Base-by-base conservation (phyloP, 2,113 vertebrate genomes). In the Ictalurus furcatus region DNA sequence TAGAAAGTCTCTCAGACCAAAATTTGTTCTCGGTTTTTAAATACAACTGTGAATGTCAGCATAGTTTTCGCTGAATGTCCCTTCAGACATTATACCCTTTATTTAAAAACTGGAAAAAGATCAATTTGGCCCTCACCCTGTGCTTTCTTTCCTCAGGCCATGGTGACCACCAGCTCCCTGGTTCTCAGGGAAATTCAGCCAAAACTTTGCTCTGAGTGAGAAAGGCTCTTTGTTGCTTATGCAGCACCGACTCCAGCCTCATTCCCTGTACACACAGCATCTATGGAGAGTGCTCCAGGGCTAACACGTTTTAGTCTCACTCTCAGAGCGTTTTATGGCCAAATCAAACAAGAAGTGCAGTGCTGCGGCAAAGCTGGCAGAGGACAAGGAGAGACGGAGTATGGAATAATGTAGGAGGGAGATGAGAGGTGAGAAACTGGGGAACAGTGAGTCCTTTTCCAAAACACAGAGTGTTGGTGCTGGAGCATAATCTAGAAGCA, bases 91-190 rank as follows among this genome's bases (percentile, higher is more conserved):
- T 56, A 81, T 58, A 87, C 19, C 79, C 90, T 87, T 86, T 90
- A 90, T 89, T 88, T 90, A 63, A 88, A 63, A 89, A 79, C 82
- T 90, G 86, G 82, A 85, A 85, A 90, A 89, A 87, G 88, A 65
- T 91, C 91, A 91, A 90, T 92, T 91, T 91, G 48, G 83, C 87
- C 81, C 78, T n/a, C 17, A 84, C 58, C 69, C 87, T 61, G 17
- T 76, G 85, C 76, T 92, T 88, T 91, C 81, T 82, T 90, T 89
- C 89, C 69, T 63, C 87, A 90, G 87, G 88, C 58, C 80, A 86
- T 90, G 85, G 79, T 88, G 88, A 86, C 84, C 59, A 88, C 86
- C 83, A 85, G 89, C 54, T 83, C 79, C 37, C 37, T 86, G 69
- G 89, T 74, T 85, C 80, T 61, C 65, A 40, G 84, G 90, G 88